phyloP scores from a whole-genome alignment of 2,797 vertebrate species.

The Gymnocypris eckloni region DNA sequence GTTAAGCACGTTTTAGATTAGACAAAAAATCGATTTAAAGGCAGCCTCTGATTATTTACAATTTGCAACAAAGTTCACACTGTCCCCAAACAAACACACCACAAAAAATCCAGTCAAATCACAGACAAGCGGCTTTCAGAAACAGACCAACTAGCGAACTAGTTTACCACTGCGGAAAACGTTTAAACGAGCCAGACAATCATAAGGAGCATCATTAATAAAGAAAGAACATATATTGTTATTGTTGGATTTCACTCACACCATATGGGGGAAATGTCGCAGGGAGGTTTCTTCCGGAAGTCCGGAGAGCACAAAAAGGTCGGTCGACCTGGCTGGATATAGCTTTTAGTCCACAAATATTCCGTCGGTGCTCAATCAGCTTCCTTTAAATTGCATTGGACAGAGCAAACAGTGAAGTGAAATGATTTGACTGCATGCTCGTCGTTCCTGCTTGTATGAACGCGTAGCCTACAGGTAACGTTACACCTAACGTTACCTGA shows the following conservation, averaged over 20 bases:
- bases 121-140: neutral
- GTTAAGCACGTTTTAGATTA: neutral
- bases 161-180: neutral
- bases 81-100: constrained; percentile 9
- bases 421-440: neutral
- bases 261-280: constrained; percentile 54
- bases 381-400: neutral
- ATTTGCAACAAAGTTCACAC: neutral
- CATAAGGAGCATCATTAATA: neutral
- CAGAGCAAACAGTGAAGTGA: too few relatives aligned
- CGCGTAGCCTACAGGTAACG: neutral
- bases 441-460: neutral
- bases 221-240: neutral
- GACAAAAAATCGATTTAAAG: neutral
- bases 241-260: constrained; percentile 46
- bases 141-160: neutral
- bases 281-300: constrained; percentile 55
- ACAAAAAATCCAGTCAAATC: neutral
- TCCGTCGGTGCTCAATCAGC: neutral
- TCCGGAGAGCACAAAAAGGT: constrained; percentile 29
- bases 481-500: constrained; percentile 32
- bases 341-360: neutral
- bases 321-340: neutral
- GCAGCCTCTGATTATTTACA: neutral
- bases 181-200: neutral